Percentiles rank a stretch among this genome's conserved stretches.
phyloP scores from a whole-genome alignment of 2,888 invertebrate genomes.

The Xestia rhomboidea region DNA sequence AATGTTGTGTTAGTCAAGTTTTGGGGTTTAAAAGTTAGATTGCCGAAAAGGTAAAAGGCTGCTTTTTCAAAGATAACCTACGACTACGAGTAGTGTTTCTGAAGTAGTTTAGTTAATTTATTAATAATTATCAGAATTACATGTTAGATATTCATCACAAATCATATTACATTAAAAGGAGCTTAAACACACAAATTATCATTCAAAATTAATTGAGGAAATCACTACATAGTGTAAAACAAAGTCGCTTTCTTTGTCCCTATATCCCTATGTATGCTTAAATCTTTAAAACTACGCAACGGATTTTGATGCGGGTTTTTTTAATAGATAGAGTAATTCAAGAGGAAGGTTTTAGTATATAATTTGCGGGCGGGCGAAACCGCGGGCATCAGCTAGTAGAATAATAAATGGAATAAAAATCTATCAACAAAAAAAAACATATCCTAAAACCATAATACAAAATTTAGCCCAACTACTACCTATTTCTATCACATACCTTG shows the following conservation, averaged over 20 bases:
- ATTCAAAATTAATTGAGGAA: too few relatives aligned
- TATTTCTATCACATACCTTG: neutral
- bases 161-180: neutral
- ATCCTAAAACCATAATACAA: neutral
- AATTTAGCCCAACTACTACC: neutral
- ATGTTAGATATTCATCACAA: neutral
- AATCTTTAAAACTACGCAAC: too few relatives aligned
- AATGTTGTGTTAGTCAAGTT: slow-evolving; percentile 30
- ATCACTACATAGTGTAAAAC: too few relatives aligned
- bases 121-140: neutral
- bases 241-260: too few relatives aligned
- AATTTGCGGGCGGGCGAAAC: too few relatives aligned
- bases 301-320: too few relatives aligned
- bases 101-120: neutral
- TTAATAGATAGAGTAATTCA: too few relatives aligned
- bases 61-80: neutral
- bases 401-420: too few relatives aligned
- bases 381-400: too few relatives aligned
- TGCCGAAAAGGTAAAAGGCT: neutral
- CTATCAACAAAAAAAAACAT: neutral
- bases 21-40: slow-evolving; percentile 7
- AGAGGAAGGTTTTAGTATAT: too few relatives aligned
- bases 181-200: too few relatives aligned
- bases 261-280: too few relatives aligned
- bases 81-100: neutral